Evolutionary conservation across 2,888 invertebrate species (phyloP), one percentile per base, ranked within the genome.

Genomic region (Flexamia atlantica): DNA sequence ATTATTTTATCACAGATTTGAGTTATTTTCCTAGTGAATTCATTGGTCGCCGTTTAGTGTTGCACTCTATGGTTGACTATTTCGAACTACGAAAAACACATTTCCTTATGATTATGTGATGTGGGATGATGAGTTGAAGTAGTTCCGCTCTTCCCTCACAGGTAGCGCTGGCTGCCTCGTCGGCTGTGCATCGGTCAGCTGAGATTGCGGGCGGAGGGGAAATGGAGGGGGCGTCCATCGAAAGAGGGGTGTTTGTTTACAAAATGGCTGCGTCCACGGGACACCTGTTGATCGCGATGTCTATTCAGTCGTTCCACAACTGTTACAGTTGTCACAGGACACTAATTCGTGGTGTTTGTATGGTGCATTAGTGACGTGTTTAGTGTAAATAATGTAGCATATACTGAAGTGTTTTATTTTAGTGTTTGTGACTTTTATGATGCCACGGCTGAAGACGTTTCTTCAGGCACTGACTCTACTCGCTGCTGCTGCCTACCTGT

Each of bases 401-500:
- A 40, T 10, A 70, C 36, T 79, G 64, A 32, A 68, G 82, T 80
- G 70, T 14, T 53, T 53, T 80, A n/a, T 9, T n/a, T 36, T 40
- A 40, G 57, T 74, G 76, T 30, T 25, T 17, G 68, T 68, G 68
- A 68, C 36, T 82, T 23, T 64, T 60, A 85, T 80, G 64, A 85
- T 86, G 85, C 83, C 84, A 57, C 84, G 85, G 81, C 57, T 85
- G 76, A 86, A 85, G 46, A 83, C 91, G 85, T 89, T 89, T 87
- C 89, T 91, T 40, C 91, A 91, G 89, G 90, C 90, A 84, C 88
- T 90, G 87, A 90, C 89, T 83, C 89, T 91, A 88, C 89, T 91
- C 86, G 90, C 93, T 87, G 91, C 92, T 86, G 90, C 93, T 87
- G 93, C 92, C 86, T 93, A 93, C 88, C 93, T 93, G 88, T 93